These are phyloP conservation scores for Catamblyrhynchus diadema DNA, from an alignment of 2,797 vertebrate genomes.

Conservation along the genomic window DNA sequence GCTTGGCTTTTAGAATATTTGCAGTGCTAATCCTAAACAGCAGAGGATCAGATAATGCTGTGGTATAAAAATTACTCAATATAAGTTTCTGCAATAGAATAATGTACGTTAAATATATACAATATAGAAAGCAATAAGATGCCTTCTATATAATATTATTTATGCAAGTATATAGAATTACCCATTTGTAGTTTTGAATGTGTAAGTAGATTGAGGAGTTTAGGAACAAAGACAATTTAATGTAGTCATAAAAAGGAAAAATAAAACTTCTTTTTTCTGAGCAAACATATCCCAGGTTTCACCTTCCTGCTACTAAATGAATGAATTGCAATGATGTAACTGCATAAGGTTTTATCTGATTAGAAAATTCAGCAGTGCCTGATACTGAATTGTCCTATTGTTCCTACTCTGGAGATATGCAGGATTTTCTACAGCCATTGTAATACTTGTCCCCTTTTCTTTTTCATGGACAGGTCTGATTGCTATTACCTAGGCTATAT, in stretches of 20 bases:
- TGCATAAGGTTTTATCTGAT: background rate
- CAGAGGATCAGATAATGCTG: background rate
- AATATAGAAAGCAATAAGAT: background rate
- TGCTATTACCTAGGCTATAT: background rate
- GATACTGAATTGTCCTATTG: background rate
- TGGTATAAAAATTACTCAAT: background rate
- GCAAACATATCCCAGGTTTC: background rate
- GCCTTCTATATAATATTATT: background rate
- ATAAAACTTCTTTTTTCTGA: background rate
- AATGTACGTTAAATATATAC: background rate
- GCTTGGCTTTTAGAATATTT: background rate
- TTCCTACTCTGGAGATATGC: background rate
- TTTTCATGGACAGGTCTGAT: background rate
- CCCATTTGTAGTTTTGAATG: background rate
- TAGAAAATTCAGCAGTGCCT: background rate
- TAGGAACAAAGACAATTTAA: background rate
- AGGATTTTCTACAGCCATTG: background rate
- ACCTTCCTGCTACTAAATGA: background rate
- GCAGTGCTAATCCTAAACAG: background rate
- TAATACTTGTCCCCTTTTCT: background rate
- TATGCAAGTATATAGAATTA: background rate
- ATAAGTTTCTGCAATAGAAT: background rate
- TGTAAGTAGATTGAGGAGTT: background rate
- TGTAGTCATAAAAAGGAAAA: background rate
- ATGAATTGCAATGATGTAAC: background rate